Evolutionary conservation across 2,888 invertebrate genomes (phyloP), one percentile per base, ranked within the genome.

Genomic region (Lepidochitona cinerea): DNA sequence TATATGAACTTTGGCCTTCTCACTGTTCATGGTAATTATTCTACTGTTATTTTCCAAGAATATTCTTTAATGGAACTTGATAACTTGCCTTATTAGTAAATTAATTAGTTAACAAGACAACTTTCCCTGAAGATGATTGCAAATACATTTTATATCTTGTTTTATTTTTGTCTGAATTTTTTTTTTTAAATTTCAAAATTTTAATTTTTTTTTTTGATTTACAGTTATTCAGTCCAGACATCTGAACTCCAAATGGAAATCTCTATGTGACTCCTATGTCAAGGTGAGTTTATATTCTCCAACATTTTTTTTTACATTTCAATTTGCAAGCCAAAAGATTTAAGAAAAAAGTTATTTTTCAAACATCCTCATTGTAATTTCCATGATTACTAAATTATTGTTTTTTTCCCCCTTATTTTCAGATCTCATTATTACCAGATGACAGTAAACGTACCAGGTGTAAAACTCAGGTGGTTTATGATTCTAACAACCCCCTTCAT

Each of bases 1-100:
- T 89, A 87, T 79, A 83, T 88, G 83, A 89, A 88, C 80, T 84
- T 80, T 81, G 89, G 88, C 54, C 79, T 88, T 2, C 81, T 89
- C 23, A 89, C 89, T 33, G 85, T 88, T 1, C 86, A 89, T 75
- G 85, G 85, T 80, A 79, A 81, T 84, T 81, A 14, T 26, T 14
- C n/a, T n/a, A 0, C n/a, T 65, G 14, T 54, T 41, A 41, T 12
- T 41, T n/a, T n/a, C n/a, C n/a, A n/a, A n/a, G n/a, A n/a, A n/a
- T n/a, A n/a, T n/a, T n/a, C n/a, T n/a, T n/a, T n/a, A n/a, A n/a
- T n/a, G n/a, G n/a, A n/a, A n/a, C n/a, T n/a, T n/a, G n/a, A n/a
- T n/a, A n/a, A n/a, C n/a, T n/a, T n/a, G n/a, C n/a, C n/a, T n/a
- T n/a, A n/a, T n/a, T n/a, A n/a, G n/a, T n/a, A n/a, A n/a, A n/a